A percentile compares a stretch with the other conserved stretches of the same genome.
Evolutionary conservation across 2,113 vertebrate genomes (phyloP).

Genomic region (Papio anubis): DNA sequence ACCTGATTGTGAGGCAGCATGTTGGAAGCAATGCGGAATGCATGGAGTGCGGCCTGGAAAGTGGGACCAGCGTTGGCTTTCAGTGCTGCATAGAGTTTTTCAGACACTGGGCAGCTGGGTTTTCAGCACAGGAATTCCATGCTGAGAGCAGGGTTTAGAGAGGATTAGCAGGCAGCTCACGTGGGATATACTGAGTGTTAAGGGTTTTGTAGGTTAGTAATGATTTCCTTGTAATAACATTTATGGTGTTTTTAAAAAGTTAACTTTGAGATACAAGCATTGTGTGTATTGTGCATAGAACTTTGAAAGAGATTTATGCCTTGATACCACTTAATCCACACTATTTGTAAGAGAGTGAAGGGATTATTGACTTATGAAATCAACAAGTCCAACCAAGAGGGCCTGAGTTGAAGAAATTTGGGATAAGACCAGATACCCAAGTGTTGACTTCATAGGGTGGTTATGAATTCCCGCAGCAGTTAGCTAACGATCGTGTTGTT

Average conservation of each 20-base stretch:
- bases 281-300: background rate
- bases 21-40: background rate
- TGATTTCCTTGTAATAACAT: background rate
- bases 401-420: background rate
- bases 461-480: background rate
- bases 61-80: background rate
- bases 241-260: background rate
- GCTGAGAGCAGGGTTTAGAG: background rate
- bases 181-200: background rate
- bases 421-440: background rate
- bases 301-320: background rate
- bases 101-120: background rate
- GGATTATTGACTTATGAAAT: background rate
- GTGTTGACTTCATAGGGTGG: background rate
- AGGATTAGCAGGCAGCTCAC: background rate
- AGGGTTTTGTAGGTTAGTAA: constrained; percentile 3
- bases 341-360: background rate
- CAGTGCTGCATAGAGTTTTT: background rate
- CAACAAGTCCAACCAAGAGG: background rate
- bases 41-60: background rate
- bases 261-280: background rate
- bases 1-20: background rate
- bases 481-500: background rate
- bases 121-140: background rate
- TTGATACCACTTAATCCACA: background rate